These are phyloP conservation scores for Arnoldichthys spilopterus DNA, from an alignment of 2,797 vertebrate species.

Conservation along the genomic window DNA sequence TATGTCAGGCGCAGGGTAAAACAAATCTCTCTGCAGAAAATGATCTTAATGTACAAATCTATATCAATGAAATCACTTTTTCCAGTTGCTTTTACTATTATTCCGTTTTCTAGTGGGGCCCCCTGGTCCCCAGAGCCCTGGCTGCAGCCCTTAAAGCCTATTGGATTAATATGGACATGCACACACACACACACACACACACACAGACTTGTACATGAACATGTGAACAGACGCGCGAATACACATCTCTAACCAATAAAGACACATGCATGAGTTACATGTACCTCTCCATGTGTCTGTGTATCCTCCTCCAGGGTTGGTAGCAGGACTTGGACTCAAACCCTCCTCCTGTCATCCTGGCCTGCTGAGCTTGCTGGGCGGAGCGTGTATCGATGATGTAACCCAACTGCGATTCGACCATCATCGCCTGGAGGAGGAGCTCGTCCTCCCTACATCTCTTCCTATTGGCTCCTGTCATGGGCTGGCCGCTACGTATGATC, in stretches of 20 bases:
- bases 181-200: too few relatives aligned
- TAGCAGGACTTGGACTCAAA: slow-evolving; percentile 84
- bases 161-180: too few relatives aligned
- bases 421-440: slow-evolving; percentile 74
- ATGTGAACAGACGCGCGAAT: neutral
- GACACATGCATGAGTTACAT: neutral
- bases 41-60: too few relatives aligned
- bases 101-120: neutral
- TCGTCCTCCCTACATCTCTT: slow-evolving; percentile 85
- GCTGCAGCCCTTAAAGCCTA: neutral
- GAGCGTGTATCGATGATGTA: slow-evolving; percentile 85
- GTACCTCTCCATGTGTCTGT: slow-evolving; percentile 85
- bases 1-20: neutral
- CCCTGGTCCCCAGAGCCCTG: too few relatives aligned
- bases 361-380: slow-evolving; percentile 84
- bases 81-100: neutral
- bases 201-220: too few relatives aligned
- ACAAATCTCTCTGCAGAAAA: neutral
- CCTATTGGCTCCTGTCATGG: slow-evolving; percentile 80
- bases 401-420: slow-evolving; percentile 71
- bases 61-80: neutral
- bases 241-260: neutral
- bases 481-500: slow-evolving; percentile 87
- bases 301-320: slow-evolving; percentile 79
- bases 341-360: slow-evolving; percentile 78